Conservation (phyloP, 2,113 vertebrate genomes). For the Callipepla squamata region DNA sequence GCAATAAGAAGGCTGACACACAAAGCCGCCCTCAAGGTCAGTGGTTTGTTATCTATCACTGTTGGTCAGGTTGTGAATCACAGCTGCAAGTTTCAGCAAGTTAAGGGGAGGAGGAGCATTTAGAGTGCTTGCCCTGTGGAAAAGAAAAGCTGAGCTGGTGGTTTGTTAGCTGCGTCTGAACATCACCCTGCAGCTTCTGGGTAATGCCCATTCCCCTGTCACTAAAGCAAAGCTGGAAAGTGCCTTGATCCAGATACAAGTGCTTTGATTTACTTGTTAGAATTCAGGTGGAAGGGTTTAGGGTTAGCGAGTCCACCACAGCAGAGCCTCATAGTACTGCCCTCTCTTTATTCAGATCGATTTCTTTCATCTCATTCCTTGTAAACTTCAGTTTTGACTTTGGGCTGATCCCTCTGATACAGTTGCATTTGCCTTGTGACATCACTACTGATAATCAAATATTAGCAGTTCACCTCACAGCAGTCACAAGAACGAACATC, state of each 20-base stretch:
- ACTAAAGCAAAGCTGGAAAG: conserved; percentile 4
- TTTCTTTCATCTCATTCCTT: conserved; percentile 45
- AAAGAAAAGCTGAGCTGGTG: conserved; percentile 29
- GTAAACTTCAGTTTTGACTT: conserved; percentile 17
- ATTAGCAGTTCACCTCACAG: conserved; percentile 25
- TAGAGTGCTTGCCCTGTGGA: conserved; percentile 17
- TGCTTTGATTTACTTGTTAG: conserved; percentile 65
- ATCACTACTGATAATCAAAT: background rate
- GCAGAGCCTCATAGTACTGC: background rate
- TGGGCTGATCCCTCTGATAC: background rate
- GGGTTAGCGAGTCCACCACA: conserved; percentile 53
- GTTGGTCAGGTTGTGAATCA: conserved; percentile 74
- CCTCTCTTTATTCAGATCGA: conserved; percentile 40
- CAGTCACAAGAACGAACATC: background rate
- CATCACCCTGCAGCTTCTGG: conserved; percentile 35
- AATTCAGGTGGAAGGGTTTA: conserved; percentile 63
- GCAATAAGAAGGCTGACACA: conserved; percentile 41
- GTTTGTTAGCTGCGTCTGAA: conserved; percentile 5
- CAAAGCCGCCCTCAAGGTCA: conserved; percentile 52
- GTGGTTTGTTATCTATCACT: conserved; percentile 62
- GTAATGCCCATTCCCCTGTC: conserved; percentile 9
- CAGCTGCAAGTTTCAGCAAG: conserved; percentile 60
- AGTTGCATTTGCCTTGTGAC: conserved; percentile 21
- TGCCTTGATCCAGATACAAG: conserved; percentile 31
- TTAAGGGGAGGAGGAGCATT: conserved; percentile 33